Conservation (phyloP, 2,888 invertebrate species). For the Cryptocephalus moraei region DNA sequence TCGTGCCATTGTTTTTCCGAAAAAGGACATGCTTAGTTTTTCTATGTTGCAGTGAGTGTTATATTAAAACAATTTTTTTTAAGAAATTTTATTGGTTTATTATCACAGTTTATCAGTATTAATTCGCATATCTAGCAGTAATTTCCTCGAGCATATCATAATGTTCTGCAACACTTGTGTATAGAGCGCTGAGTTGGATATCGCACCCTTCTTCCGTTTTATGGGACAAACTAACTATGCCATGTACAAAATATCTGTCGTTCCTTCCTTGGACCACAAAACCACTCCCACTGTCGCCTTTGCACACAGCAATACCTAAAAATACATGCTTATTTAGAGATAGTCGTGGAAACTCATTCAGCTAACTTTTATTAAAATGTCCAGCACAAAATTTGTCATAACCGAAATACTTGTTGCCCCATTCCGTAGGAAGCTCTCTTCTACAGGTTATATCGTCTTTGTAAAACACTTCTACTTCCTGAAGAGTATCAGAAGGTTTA, state of each 20-base stretch:
- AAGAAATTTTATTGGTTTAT: no score
- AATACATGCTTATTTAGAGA: neutral
- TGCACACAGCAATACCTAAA: conserved; percentile 34
- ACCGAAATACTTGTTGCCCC: conserved; percentile 13
- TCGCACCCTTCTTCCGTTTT: conserved; percentile 9
- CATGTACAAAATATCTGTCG: conserved; percentile 35
- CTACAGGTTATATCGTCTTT: conserved; percentile 16
- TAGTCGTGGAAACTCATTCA: neutral
- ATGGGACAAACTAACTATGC: conserved; percentile 36
- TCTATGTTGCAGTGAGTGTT: no score
- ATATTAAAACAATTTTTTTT: no score
- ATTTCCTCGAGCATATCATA: conserved; percentile 9
- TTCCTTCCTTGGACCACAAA: conserved; percentile 30
- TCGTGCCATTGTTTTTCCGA: no score
- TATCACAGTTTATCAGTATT: neutral
- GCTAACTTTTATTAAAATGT: conserved; percentile 20
- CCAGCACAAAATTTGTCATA: conserved; percentile 27
- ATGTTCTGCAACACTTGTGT: conserved; percentile 15
- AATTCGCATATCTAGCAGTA: neutral
- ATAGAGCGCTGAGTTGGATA: conserved; percentile 15
- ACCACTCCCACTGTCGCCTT: conserved; percentile 42
- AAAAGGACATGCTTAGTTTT: no score
- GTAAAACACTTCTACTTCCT: conserved; percentile 20
- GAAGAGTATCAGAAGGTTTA: conserved; percentile 20
- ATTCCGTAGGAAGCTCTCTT: conserved; percentile 15